Conservation (phyloP, 1,140 invertebrate genomes). For the Drosophila pallidifrons region DNA sequence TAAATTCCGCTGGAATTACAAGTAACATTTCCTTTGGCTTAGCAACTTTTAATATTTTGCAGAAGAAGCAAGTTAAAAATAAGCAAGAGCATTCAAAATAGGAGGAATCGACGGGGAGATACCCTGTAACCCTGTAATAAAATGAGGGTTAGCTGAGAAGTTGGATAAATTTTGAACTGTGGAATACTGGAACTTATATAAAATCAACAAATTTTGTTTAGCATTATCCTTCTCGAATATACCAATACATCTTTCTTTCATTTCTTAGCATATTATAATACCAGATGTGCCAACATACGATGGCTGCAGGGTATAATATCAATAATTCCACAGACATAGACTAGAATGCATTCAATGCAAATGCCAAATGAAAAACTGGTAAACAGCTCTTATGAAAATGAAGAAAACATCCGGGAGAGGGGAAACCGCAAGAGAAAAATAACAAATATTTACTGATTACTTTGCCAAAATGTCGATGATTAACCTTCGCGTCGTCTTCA, state of each 20-base stretch:
- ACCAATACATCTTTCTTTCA: background rate
- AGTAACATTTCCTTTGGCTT: background rate
- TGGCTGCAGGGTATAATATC: background rate
- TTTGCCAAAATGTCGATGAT: slow-evolving; percentile 65
- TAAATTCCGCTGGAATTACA: background rate
- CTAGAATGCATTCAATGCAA: slow-evolving; percentile 11
- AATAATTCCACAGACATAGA: slow-evolving; percentile 14
- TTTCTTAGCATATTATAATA: background rate
- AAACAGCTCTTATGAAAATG: slow-evolving; percentile 69
- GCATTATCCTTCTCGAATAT: no score
- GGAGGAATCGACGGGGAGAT: background rate
- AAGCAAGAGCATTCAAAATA: background rate
- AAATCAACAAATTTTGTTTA: no score
- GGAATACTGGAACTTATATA: no score
- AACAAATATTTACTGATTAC: slow-evolving; percentile 78
- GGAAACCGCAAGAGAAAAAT: slow-evolving; percentile 60
- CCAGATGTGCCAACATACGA: background rate
- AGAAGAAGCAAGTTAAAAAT: background rate
- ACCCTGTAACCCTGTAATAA: no score
- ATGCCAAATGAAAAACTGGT: slow-evolving; percentile 32
- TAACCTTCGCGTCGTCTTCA: slow-evolving; percentile 51
- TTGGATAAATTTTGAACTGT: no score
- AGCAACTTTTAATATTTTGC: slow-evolving; percentile 1
- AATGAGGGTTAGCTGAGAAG: no score
- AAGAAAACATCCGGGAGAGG: slow-evolving; percentile 31